Percentiles rank a stretch among this genome's conserved stretches.
These are phyloP conservation scores for Aleadryas rufinucha DNA, from an alignment of 2,113 vertebrate genomes.

Conservation along the genomic window DNA sequence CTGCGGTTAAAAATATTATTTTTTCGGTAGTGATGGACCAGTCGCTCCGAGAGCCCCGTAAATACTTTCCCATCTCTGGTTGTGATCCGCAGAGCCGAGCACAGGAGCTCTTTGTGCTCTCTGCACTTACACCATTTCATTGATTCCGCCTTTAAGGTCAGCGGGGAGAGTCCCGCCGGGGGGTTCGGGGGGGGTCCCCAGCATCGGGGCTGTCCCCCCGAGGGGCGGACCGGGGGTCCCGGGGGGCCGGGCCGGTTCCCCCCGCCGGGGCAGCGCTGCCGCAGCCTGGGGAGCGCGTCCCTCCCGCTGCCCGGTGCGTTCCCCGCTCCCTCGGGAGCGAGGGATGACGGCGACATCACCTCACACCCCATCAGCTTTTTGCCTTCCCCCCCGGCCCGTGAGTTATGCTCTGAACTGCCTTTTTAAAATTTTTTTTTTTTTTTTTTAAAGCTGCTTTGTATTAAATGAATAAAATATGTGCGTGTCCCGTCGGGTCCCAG, in stretches of 20 bases:
- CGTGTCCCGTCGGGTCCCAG: constrained; percentile 6
- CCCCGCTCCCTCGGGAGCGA: neutral
- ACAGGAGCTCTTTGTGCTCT: constrained; percentile 23
- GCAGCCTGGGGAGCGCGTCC: neutral
- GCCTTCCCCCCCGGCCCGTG: neutral
- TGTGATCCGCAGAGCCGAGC: neutral
- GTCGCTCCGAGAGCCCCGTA: neutral
- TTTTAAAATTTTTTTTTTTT: neutral
- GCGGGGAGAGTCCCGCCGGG: neutral
- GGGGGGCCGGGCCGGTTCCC: neutral
- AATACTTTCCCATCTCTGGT: neutral
- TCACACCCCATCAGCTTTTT: constrained; percentile 49
- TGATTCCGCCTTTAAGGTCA: neutral
- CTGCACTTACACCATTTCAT: neutral
- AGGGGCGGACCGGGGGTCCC: neutral
- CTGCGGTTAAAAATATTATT: neutral
- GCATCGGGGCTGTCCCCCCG: neutral
- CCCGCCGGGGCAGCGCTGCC: neutral
- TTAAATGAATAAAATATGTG: constrained; percentile 66
- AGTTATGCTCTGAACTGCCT: neutral
- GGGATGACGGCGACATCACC: constrained; percentile 35
- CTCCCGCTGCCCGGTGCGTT: neutral
- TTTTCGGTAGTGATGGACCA: neutral
- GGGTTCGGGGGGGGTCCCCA: neutral
- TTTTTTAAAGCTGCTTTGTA: constrained; percentile 34